Percentiles rank a stretch among this genome's conserved stretches.
These are phyloP conservation scores for Acromyrmex heyeri DNA, from an alignment of 1,140 invertebrate species.

Conservation along the genomic window DNA sequence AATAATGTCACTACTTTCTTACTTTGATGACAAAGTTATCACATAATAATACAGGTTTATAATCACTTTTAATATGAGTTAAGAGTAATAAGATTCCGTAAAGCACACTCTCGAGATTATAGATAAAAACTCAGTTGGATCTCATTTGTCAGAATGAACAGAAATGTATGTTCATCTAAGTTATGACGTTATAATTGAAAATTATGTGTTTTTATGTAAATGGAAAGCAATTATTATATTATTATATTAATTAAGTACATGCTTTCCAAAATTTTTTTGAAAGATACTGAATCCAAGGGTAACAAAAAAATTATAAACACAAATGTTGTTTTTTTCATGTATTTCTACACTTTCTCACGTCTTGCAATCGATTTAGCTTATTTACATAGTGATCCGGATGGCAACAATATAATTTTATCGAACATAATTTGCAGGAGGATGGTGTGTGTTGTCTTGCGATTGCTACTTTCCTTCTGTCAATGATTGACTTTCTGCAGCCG, in stretches of 20 bases:
- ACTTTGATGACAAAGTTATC: too few species aligned
- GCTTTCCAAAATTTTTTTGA: background rate
- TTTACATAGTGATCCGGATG: slow-evolving; percentile 13
- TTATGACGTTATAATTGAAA: too few species aligned
- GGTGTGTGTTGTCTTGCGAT: background rate
- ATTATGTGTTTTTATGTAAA: too few species aligned
- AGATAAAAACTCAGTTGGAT: too few species aligned
- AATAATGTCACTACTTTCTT: too few species aligned
- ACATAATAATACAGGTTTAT: too few species aligned
- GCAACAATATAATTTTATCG: background rate
- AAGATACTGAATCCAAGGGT: background rate
- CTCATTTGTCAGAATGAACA: too few species aligned
- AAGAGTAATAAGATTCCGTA: too few species aligned
- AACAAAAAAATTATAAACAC: background rate
- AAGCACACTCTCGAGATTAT: too few species aligned
- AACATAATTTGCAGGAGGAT: slow-evolving; percentile 14
- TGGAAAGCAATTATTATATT: background rate
- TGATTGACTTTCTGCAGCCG: background rate
- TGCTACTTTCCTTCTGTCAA: background rate
- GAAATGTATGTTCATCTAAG: too few species aligned
- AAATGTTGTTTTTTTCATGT: slow-evolving; percentile 4
- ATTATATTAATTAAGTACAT: background rate
- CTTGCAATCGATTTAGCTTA: slow-evolving; percentile 7
- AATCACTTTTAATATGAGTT: too few species aligned
- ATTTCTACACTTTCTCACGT: background rate